These are phyloP conservation scores for Agonopterix heracliana DNA, from an alignment of 2,888 invertebrate species.

Conservation along the genomic window DNA sequence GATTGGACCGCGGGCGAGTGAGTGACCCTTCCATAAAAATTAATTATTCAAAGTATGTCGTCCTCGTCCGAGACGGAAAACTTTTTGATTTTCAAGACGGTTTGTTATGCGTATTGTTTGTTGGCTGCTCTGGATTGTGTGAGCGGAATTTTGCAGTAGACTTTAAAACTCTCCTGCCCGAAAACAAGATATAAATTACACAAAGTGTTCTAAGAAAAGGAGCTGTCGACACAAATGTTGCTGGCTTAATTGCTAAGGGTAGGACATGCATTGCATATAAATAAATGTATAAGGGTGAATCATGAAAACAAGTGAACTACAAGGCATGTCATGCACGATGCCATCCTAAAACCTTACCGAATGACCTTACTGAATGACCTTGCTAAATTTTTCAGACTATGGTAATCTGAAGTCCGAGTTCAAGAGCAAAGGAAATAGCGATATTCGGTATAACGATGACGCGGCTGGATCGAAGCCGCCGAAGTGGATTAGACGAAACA, in stretches of 20 bases:
- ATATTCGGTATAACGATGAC: no score
- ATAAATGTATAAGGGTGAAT: neutral
- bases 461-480: no score
- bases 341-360: no score
- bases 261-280: neutral
- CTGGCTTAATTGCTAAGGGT: neutral
- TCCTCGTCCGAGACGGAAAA: constrained; percentile 23
- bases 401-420: no score
- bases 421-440: no score
- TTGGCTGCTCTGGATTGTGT: constrained; percentile 16
- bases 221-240: constrained; percentile 4
- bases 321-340: neutral
- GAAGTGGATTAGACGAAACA: no score
- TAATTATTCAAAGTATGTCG: constrained; percentile 71
- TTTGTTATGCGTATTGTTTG: constrained; percentile 51
- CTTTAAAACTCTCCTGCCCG: neutral
- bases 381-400: no score
- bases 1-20: constrained; percentile 34
- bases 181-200: neutral
- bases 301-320: neutral
- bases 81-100: constrained; percentile 26
- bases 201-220: neutral
- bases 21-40: constrained; percentile 56
- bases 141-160: constrained; percentile 16
- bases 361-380: no score